Base-by-base conservation (phyloP, 2,888 invertebrate species). In the Galeopsomyia nigrocyanea region DNA sequence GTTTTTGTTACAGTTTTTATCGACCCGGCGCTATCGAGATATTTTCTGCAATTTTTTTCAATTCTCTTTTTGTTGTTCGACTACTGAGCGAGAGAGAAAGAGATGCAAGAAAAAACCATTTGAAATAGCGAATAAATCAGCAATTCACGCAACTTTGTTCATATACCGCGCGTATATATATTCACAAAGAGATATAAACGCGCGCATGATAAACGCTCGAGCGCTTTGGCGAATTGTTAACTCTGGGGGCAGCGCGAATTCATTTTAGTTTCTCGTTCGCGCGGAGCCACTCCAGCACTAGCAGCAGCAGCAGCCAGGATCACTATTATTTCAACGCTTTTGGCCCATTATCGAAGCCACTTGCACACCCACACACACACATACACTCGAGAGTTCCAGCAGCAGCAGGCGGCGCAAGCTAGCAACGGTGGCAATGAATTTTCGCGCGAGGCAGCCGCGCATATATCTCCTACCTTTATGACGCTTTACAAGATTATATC, bases 401-500 rank as follows among this genome's bases (percentile, higher is more conserved):
- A 65, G 19, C 61, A 56, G 46, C 21, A 65, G 7, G 47, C 39
- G 39, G n/a, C 50, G 26, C 39, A 21, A 26, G 49, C 39, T 39
- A 16, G 49, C 55, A 53, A 26, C 16, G 17, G 26, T 5, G 26
- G 26, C 26, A 26, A 26, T 26, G 26, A 26, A 26, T 26, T 26
- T 26, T 26, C 26, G 26, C 26, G 26, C 26, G 26, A 26, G 26
- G 26, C 26, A 26, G 47, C 39, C 5, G n/a, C 50, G 19, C 47
- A 50, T 49, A 56, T 51, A 65, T 19, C 39, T 47, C 39, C 61
- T 22, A 69, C 39, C 47, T 73, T 66, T 65, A 69, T 61, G 47
- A 66, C 53, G 73, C 69, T 74, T 26, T 69, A 70, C 63, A 66
- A 69, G 69, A 70, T 74, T 70, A 74, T 67, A 70, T 66, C 66